phyloP scores from a whole-genome alignment of 1,140 invertebrate species.

The Philopotamus ludificatus region DNA sequence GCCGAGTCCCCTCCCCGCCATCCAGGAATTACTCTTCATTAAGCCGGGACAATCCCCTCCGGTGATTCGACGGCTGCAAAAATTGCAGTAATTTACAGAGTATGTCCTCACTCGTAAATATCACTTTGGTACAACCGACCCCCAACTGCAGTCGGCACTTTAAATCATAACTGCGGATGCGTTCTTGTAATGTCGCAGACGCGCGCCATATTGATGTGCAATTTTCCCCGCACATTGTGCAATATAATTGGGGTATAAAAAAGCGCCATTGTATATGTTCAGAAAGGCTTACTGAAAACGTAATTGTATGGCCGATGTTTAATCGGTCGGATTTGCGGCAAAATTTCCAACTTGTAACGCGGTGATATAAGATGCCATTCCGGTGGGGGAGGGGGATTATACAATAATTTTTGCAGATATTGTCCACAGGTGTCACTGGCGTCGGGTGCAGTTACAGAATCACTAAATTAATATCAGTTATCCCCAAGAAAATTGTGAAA shows the following conservation, averaged over 20 bases:
- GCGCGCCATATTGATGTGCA: neutral
- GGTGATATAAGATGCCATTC: too few species aligned
- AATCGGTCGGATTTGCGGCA: too few species aligned
- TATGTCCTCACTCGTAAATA: constrained; percentile 39
- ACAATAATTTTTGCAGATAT: too few species aligned
- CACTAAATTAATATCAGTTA: too few species aligned
- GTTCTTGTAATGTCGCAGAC: neutral
- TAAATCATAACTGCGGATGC: constrained; percentile 13
- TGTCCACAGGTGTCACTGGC: too few species aligned
- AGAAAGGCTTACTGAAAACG: neutral
- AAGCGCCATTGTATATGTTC: neutral
- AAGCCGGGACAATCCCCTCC: constrained; percentile 33
- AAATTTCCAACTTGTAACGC: too few species aligned
- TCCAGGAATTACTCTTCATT: constrained; percentile 39
- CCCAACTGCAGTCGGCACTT: neutral
- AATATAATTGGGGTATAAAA: neutral
- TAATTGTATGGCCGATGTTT: too few species aligned
- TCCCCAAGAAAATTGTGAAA: too few species aligned
- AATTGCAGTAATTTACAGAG: constrained; percentile 40
- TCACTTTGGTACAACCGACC: constrained; percentile 24
- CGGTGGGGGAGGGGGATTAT: too few species aligned
- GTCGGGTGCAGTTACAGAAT: too few species aligned
- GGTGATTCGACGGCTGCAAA: constrained; percentile 30
- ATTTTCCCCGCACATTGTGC: neutral
- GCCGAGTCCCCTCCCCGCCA: neutral